phyloP scores from a whole-genome alignment of 2,888 invertebrate species.

The Arctia plantaginis region DNA sequence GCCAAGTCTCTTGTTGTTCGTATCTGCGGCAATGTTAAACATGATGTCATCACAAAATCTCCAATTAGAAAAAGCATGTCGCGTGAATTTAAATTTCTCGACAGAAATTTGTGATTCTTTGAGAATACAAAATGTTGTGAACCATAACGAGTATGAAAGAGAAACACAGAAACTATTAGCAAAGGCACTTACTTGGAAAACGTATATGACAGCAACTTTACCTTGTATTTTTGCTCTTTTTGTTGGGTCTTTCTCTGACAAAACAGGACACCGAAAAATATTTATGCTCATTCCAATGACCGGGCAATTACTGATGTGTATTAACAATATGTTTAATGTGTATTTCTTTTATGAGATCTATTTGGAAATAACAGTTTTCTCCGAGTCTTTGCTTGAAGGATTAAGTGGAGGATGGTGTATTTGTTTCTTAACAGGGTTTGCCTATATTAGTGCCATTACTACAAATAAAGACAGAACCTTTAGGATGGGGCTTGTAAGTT shows the following conservation, averaged over 20 bases:
- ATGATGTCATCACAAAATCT: conserved; percentile 92
- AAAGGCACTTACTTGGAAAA: conserved; percentile 91
- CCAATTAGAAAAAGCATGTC: conserved; percentile 93
- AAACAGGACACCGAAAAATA: conserved; percentile 88
- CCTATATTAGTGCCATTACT: conserved; percentile 94
- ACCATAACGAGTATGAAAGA: conserved; percentile 81
- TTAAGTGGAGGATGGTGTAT: conserved; percentile 93
- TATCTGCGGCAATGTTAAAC: conserved; percentile 76
- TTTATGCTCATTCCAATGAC: conserved; percentile 91
- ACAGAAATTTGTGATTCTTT: conserved; percentile 91
- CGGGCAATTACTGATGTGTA: conserved; percentile 89
- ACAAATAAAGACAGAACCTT: conserved; percentile 91
- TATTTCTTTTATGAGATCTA: conserved; percentile 91
- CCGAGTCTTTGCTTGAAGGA: conserved; percentile 91
- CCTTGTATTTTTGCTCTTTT: conserved; percentile 92
- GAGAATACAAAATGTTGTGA: conserved; percentile 88
- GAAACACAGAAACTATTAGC: conserved; percentile 90
- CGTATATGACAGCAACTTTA: conserved; percentile 91
- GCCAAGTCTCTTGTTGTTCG: conserved; percentile 67
- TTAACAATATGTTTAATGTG: conserved; percentile 91
- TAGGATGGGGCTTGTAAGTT: conserved; percentile 93
- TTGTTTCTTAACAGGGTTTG: conserved; percentile 92
- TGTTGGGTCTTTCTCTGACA: conserved; percentile 91
- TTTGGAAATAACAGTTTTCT: conserved; percentile 90
- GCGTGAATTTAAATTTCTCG: conserved; percentile 91